These are phyloP conservation scores for Caenorhabditis sp. DNA, from an alignment of 2,888 invertebrate species.

Conservation along the genomic window DNA sequence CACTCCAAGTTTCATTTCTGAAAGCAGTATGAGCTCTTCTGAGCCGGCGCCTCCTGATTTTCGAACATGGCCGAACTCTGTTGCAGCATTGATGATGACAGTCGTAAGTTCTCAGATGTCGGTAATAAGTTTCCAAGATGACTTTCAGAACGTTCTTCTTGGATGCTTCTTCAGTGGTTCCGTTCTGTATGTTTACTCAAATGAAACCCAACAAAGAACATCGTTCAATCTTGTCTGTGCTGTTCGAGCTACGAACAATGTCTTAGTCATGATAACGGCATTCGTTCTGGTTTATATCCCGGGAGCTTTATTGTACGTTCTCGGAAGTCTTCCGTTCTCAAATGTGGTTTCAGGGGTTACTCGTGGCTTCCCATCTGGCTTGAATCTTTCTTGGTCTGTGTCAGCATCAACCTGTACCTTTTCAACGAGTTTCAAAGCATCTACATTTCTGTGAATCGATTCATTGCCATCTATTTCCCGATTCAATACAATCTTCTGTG, in stretches of 20 bases:
- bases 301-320: conserved; percentile 15
- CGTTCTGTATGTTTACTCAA: neutral
- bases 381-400: conserved; percentile 26
- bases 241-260: conserved; percentile 33
- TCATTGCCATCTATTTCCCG: conserved; percentile 41
- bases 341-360: conserved; percentile 17
- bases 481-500: conserved; percentile 17
- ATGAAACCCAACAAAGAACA: conserved; percentile 29
- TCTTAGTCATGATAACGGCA: neutral
- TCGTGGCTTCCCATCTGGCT: conserved; percentile 27
- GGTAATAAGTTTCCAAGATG: neutral
- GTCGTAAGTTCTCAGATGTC: neutral
- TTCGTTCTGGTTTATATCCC: conserved; percentile 37
- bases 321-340: neutral
- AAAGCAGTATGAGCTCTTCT: conserved; percentile 1
- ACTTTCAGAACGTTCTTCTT: neutral
- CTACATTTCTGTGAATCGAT: conserved; percentile 42
- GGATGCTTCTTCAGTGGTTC: conserved; percentile 13
- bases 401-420: conserved; percentile 32
- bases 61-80: neutral
- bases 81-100: conserved; percentile 19
- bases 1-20: neutral
- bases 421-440: conserved; percentile 55
- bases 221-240: conserved; percentile 42
- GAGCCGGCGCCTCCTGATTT: neutral